These are phyloP conservation scores for Zaprionus kolodkinae DNA, from an alignment of 1,140 invertebrate species.

Conservation along the genomic window DNA sequence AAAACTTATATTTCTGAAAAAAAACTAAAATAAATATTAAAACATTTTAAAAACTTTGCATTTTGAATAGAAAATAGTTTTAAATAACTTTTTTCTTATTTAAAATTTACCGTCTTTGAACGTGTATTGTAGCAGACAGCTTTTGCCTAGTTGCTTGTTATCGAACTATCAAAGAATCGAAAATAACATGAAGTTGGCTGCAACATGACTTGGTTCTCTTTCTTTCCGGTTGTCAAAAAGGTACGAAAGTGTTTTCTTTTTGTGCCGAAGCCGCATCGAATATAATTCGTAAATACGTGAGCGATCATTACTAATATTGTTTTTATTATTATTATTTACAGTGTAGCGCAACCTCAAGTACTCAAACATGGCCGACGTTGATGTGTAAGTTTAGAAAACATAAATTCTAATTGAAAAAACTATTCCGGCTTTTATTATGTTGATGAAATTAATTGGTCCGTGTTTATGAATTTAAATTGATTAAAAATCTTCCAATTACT, in stretches of 20 bases:
- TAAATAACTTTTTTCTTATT: neutral
- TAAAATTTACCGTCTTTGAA: neutral
- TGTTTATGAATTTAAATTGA: slow-evolving; percentile 74
- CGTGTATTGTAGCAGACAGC: slow-evolving; percentile 2
- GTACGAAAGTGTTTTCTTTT: slow-evolving; percentile 64
- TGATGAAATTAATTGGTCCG: slow-evolving; percentile 70
- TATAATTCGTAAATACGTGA: slow-evolving; percentile 49
- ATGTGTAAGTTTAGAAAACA: slow-evolving; percentile 85
- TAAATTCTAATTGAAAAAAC: slow-evolving; percentile 3
- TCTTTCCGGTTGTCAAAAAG: slow-evolving; percentile 84
- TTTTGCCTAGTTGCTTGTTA: neutral
- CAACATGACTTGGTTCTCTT: slow-evolving; percentile 53
- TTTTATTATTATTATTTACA: slow-evolving; percentile 52
- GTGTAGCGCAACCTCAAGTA: slow-evolving; percentile 69
- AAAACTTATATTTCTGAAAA: neutral
- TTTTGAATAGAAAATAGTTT: too few species aligned
- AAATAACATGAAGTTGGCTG: slow-evolving; percentile 43
- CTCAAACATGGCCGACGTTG: slow-evolving; percentile 87
- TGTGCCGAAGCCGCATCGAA: slow-evolving; percentile 34
- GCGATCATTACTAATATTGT: slow-evolving; percentile 59
- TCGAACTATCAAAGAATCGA: slow-evolving; percentile 23
- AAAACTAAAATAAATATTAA: neutral
- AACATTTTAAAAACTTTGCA: too few species aligned
- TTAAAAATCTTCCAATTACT: slow-evolving; percentile 71
- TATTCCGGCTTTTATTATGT: slow-evolving; percentile 7